These are phyloP conservation scores for Scophthalmus maximus DNA, from an alignment of 2,113 vertebrate genomes.

Conservation along the genomic window DNA sequence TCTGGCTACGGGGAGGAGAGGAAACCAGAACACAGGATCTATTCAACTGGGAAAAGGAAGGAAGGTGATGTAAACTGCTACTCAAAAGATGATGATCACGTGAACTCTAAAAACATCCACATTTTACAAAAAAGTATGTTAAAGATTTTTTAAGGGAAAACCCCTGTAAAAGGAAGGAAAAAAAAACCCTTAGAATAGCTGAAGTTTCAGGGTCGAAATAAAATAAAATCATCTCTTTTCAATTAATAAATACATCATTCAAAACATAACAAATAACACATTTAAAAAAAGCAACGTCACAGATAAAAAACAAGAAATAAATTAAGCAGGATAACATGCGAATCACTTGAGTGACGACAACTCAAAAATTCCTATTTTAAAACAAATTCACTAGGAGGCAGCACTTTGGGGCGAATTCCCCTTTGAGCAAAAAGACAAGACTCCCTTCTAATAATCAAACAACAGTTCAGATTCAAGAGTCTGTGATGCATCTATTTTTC, in stretches of 20 bases:
- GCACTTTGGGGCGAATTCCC: slow-evolving; percentile 55
- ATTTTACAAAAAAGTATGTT: slow-evolving; percentile 71
- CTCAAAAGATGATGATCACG: slow-evolving; percentile 66
- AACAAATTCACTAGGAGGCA: slow-evolving; percentile 62
- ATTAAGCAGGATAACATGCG: slow-evolving; percentile 75
- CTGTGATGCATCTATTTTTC: slow-evolving; percentile 6
- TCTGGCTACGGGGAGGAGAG: slow-evolving; percentile 54
- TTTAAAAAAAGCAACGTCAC: slow-evolving; percentile 50
- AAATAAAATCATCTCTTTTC: slow-evolving; percentile 81
- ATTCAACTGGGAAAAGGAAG: slow-evolving; percentile 10
- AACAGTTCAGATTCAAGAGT: slow-evolving; percentile 33
- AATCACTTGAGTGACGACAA: slow-evolving; percentile 52
- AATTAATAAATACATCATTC: slow-evolving; percentile 87
- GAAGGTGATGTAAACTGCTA: slow-evolving; percentile 55
- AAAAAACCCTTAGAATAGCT: slow-evolving; percentile 37
- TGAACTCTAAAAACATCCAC: slow-evolving; percentile 71
- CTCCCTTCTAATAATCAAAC: neutral
- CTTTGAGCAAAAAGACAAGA: slow-evolving; percentile 15
- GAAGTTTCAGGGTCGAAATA: slow-evolving; percentile 67
- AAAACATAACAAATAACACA: slow-evolving; percentile 76
- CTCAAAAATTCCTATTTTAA: slow-evolving; percentile 68
- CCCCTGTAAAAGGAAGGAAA: neutral
- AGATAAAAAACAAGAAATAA: slow-evolving; percentile 76
- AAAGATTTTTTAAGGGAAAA: slow-evolving; percentile 28
- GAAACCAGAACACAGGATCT: slow-evolving; percentile 54